Evolutionary conservation across 2,888 invertebrate species (phyloP).

Genomic region (Ichneumon xanthorius): DNA sequence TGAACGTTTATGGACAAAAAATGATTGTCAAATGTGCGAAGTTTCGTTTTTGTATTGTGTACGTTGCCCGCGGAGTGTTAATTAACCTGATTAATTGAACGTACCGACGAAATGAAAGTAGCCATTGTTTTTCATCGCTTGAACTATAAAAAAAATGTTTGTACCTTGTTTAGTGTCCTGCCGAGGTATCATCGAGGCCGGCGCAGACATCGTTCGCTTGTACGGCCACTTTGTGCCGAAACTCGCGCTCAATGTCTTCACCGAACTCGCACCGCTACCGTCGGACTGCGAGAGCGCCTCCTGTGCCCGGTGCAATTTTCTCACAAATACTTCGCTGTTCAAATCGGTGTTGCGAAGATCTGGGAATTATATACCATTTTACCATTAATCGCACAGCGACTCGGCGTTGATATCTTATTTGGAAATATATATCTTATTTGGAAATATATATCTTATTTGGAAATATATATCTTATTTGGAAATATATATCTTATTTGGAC

Average conservation of each 20-base stretch:
- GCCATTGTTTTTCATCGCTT: not conserved
- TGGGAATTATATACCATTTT: slow-evolving; percentile 81
- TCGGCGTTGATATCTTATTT: no score
- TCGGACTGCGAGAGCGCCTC: slow-evolving; percentile 93
- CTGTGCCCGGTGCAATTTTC: slow-evolving; percentile 95
- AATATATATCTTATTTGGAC: no score
- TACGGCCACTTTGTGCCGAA: slow-evolving; percentile 98
- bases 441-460: no score
- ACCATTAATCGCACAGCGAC: no score
- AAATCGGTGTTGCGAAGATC: slow-evolving; percentile 96
- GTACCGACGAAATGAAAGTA: not conserved
- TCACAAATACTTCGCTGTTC: slow-evolving; percentile 93
- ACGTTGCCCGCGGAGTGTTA: not conserved
- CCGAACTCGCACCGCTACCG: slow-evolving; percentile 87
- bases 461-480: no score
- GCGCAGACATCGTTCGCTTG: slow-evolving; percentile 97
- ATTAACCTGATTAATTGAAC: not conserved
- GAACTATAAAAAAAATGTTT: slow-evolving; percentile 9
- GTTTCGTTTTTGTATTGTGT: not conserved
- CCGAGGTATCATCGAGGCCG: slow-evolving; percentile 92
- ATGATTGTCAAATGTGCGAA: not conserved
- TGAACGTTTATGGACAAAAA: not conserved
- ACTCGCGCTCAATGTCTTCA: slow-evolving; percentile 94
- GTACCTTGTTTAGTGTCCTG: slow-evolving; percentile 90
- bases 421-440: not conserved